Base-by-base conservation (phyloP, 2,797 vertebrate genomes). In the Halcyon badia region DNA sequence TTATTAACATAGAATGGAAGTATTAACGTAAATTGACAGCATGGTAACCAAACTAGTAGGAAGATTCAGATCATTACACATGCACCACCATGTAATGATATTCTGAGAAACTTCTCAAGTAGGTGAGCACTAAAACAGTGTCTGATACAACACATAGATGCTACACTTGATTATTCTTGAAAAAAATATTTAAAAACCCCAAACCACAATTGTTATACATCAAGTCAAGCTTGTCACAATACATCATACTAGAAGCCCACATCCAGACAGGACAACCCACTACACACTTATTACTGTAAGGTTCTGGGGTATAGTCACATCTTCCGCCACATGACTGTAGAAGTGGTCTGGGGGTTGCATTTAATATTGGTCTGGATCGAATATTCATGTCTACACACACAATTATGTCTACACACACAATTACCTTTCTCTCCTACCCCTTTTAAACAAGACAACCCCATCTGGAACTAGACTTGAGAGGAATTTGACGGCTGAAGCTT, bases 351-450 rank as follows among this genome's bases (percentile, higher is more conserved):
- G 31, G 42, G 6, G 31, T 82, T 90, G 33, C 39, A 54, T 68
- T 68, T 49, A 44, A 12, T 90, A 49, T 48, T 49, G 10, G 21
- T 28, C 11, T 58, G 81, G 26, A 39, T 18, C 49, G 10, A 64
- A 49, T 73, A 64, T 41, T 70, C 31, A 26, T 51, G 24, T 69
- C 25, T 35, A 22, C 8, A 11, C 8, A 33, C 4, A 13, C 4
- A 2, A 7, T n/a, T 39, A 17, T 51, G 24, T 69, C 25, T 35
- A 22, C 8, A 11, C 8, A 33, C 4, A 15, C 4, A 2, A 7
- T n/a, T 39, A 17, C 24, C 21, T 71, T 62, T 73, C 10, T 85
- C 17, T 30, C 6, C 4, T 0, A 0, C 12, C 13, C 9, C 14
- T 41, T 60, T 78, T 56, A 56, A 81, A 72, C 5, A 79, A 64